These are phyloP conservation scores for Sarotherodon lohbergeri DNA, from an alignment of 2,113 vertebrate genomes.

Conservation along the genomic window DNA sequence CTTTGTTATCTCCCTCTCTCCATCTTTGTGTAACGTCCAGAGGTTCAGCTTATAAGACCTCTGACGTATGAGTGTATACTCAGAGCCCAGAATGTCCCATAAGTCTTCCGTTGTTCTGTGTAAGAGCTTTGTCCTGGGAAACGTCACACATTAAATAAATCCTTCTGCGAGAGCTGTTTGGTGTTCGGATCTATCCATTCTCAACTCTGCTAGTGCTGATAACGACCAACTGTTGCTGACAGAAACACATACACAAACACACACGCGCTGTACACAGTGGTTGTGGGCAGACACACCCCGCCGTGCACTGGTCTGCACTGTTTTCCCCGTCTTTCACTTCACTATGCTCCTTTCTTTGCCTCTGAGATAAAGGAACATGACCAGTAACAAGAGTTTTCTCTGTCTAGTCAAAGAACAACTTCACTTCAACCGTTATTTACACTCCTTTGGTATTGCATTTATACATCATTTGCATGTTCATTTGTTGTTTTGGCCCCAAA, in stretches of 20 bases:
- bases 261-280: not conserved
- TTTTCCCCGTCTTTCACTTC: not conserved
- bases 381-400: not conserved
- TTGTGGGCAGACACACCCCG: conserved; percentile 12
- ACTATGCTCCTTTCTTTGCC: not conserved
- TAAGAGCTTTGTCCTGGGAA: not conserved
- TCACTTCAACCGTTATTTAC: not conserved
- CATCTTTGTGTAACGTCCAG: not conserved
- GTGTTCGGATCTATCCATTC: not conserved
- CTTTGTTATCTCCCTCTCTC: not conserved
- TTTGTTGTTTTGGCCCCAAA: not conserved
- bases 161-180: not conserved
- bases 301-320: not conserved
- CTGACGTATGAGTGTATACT: not conserved
- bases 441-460: not conserved
- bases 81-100: not conserved
- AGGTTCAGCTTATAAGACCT: not conserved
- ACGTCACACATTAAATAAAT: not conserved
- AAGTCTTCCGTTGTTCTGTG: not conserved
- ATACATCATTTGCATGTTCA: not conserved
- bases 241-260: not conserved
- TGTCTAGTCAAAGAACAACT: not conserved
- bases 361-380: not conserved
- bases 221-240: conserved; percentile 2
- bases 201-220: not conserved